phyloP scores from a whole-genome alignment of 1,140 invertebrate species.

The Sipha flava region DNA sequence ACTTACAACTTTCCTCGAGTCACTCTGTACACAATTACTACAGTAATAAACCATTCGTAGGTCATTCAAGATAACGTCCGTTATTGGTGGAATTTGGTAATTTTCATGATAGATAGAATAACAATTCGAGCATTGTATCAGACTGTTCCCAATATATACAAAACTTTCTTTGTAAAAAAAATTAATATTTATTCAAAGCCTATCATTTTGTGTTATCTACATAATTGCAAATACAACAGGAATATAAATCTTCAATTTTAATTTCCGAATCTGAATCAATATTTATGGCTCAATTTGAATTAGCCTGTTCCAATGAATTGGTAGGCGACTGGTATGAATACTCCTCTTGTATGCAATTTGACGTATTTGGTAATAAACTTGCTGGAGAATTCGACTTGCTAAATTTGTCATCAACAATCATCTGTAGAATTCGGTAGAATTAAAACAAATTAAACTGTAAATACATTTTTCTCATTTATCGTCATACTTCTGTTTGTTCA shows the following conservation, averaged over 20 bases:
- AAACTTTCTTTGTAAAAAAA: conserved; percentile 55
- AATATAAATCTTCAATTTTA: background rate
- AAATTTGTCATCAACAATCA: background rate
- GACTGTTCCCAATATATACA: conserved; percentile 70
- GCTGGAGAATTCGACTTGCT: conserved; percentile 5
- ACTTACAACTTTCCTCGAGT: background rate
- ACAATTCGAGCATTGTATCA: conserved; percentile 85
- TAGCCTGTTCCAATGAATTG: conserved; percentile 7
- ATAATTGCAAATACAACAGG: conserved; percentile 13
- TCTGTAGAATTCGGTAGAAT: background rate
- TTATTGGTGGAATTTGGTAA: conserved; percentile 68
- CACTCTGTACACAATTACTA: conserved; percentile 48
- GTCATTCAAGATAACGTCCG: conserved; percentile 61
- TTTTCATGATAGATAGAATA: conserved; percentile 82
- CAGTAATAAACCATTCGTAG: conserved; percentile 62
- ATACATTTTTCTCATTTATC: background rate
- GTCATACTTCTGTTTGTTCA: background rate
- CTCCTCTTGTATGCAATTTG: background rate
- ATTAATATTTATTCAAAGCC: background rate
- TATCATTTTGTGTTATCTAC: background rate
- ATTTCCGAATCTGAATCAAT: conserved; percentile 24
- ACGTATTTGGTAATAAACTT: background rate
- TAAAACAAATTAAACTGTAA: background rate
- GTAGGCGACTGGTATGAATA: background rate
- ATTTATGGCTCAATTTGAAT: conserved; percentile 1